Percentiles rank a stretch among this genome's conserved stretches.
Evolutionary conservation across 1,140 invertebrate genomes (phyloP).

Genomic region (Colletes gigas): DNA sequence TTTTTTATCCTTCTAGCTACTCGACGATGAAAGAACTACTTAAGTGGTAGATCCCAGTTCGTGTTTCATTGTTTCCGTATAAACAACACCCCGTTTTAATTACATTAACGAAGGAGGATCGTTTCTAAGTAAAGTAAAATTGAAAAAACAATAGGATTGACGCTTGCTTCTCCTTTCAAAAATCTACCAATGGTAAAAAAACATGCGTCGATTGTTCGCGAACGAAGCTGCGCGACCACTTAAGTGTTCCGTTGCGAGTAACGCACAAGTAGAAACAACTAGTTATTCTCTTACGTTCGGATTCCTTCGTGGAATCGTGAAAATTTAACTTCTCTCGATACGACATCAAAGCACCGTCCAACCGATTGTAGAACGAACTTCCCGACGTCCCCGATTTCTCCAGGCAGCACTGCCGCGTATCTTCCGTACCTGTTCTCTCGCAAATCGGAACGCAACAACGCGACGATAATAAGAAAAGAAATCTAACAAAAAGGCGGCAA

Average conservation of each 20-base stretch:
- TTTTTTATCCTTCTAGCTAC: constrained; percentile 15
- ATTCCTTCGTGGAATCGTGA: constrained; percentile 18
- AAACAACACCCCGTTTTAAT: neutral
- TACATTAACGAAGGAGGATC: too few species aligned
- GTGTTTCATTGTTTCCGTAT: neutral
- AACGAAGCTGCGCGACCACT: neutral
- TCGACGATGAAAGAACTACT: constrained; percentile 3
- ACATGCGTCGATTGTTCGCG: neutral
- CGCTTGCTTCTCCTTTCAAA: neutral
- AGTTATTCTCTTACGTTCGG: constrained; percentile 41
- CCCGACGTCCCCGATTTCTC: neutral
- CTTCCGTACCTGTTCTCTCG: neutral
- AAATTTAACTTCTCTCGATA: neutral
- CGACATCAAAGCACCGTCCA: constrained; percentile 36
- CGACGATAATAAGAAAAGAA: neutral
- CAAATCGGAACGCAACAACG: neutral
- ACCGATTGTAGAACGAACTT: neutral
- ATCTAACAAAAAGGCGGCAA: neutral
- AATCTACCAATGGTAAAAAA: too few species aligned
- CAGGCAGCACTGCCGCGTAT: neutral
- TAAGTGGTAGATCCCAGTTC: neutral
- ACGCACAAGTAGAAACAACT: constrained; percentile 38
- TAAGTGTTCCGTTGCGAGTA: constrained; percentile 12
- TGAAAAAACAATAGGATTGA: too few species aligned
- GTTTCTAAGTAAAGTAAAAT: too few species aligned